These are phyloP conservation scores for Eufriesea mexicana DNA, from an alignment of 1,140 invertebrate species.

Conservation along the genomic window DNA sequence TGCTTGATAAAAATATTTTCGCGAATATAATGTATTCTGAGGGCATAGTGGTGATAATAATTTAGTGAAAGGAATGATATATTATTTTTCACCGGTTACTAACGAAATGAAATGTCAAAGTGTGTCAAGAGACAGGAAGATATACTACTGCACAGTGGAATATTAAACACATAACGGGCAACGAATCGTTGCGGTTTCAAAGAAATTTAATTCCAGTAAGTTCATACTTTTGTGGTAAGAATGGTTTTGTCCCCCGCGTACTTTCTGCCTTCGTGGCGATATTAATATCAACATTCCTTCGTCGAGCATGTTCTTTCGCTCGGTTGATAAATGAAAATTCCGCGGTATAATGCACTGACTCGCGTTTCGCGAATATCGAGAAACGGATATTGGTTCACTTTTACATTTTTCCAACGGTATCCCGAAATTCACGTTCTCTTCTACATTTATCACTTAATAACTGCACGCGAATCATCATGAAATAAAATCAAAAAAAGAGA, in stretches of 20 bases:
- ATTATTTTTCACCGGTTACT: no score
- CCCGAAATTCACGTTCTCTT: background rate
- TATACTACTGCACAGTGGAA: background rate
- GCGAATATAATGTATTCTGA: no score
- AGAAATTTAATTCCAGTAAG: conserved; percentile 7
- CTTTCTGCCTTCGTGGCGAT: background rate
- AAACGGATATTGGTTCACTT: background rate
- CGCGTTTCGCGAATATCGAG: background rate
- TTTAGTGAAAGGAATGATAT: no score
- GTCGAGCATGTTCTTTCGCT: background rate
- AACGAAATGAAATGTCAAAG: background rate
- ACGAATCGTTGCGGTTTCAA: background rate
- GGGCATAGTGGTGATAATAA: no score
- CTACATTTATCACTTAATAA: background rate
- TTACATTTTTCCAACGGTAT: background rate
- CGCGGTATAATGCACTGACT: background rate
- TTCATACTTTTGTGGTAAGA: background rate
- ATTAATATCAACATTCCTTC: conserved; percentile 30
- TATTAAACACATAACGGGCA: background rate
- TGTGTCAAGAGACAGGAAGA: background rate
- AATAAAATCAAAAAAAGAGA: no score
- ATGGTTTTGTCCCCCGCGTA: background rate
- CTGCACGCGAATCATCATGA: no score
- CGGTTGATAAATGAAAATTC: conserved; percentile 10
- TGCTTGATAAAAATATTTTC: no score